A percentile compares a stretch with the other conserved stretches of the same genome.
phyloP scores from a whole-genome alignment of 2,113 vertebrate species.

The Vombatus ursinus region DNA sequence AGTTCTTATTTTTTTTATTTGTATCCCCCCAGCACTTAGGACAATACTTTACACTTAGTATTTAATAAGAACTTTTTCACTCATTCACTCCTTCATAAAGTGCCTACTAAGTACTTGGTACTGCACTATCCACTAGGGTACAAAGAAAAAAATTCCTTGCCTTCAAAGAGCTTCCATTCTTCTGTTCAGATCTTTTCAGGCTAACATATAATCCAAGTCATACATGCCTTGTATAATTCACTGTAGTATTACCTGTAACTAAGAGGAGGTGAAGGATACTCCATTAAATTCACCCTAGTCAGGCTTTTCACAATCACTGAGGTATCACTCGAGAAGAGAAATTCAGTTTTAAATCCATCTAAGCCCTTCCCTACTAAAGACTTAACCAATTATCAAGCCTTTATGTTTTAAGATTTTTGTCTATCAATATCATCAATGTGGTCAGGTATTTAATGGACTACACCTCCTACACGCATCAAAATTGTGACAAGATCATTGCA shows the following conservation, averaged over 20 bases:
- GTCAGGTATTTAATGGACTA: neutral
- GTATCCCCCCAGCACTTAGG: too few relatives aligned
- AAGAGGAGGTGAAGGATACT: neutral
- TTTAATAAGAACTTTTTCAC: neutral
- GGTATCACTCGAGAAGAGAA: neutral
- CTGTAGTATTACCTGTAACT: too few relatives aligned
- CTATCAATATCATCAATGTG: neutral
- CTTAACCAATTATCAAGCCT: slow-evolving; percentile 15
- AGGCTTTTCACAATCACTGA: slow-evolving; percentile 7
- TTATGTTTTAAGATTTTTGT: slow-evolving; percentile 16
- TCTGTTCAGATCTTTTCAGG: neutral
- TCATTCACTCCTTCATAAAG: slow-evolving; percentile 3
- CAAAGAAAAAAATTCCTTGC: neutral
- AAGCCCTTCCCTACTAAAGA: neutral
- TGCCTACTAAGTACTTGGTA: neutral
- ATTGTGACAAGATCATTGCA: neutral
- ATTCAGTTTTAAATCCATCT: neutral
- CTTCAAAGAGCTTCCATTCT: slow-evolving; percentile 19
- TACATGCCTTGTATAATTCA: neutral
- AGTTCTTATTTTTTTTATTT: too few relatives aligned
- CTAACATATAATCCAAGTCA: neutral
- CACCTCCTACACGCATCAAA: neutral
- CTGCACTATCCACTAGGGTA: neutral
- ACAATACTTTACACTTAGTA: too few relatives aligned
- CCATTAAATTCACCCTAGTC: neutral